phyloP scores from a whole-genome alignment of 92 coral and sea anemone species.

The Siderastrea siderea region DNA sequence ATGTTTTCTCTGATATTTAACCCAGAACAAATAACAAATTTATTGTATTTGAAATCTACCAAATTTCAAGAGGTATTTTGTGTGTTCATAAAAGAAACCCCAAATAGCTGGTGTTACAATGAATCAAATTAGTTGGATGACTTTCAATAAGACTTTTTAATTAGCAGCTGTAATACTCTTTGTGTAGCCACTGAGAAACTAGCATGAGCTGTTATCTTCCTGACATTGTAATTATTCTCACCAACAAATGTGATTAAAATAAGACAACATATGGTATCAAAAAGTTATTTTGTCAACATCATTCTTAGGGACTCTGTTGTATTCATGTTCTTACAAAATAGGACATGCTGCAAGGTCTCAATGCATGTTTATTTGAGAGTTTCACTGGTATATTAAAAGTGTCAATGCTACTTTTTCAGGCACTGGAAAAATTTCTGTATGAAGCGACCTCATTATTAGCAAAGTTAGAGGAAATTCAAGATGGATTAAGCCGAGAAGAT shows the following conservation, averaged over 20 bases:
- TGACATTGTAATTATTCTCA: neutral
- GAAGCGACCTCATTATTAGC: conserved; percentile 97
- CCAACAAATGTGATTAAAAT: conserved; percentile 28
- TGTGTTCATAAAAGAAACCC: too few relatives aligned
- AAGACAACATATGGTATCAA: neutral
- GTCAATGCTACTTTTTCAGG: conserved; percentile 71
- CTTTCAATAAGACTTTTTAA: neutral
- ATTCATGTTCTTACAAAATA: neutral
- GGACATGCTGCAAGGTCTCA: conserved; percentile 1
- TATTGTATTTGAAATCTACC: too few relatives aligned
- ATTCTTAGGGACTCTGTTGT: neutral
- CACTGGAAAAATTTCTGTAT: conserved; percentile 96
- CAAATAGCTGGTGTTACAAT: neutral
- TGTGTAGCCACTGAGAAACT: neutral
- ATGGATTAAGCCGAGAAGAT: conserved; percentile 88
- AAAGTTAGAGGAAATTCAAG: conserved; percentile 97
- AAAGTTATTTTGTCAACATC: neutral
- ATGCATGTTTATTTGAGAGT: neutral
- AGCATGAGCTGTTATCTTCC: conserved; percentile 41
- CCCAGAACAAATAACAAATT: too few relatives aligned
- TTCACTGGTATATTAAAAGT: conserved; percentile 11
- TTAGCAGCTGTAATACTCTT: conserved; percentile 9
- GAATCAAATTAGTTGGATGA: conserved; percentile 1
- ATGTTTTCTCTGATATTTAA: too few relatives aligned
- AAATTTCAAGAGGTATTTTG: too few relatives aligned